These are phyloP conservation scores for Petrolisthes cinctipes DNA, from an alignment of 2,888 invertebrate species.

Conservation along the genomic window DNA sequence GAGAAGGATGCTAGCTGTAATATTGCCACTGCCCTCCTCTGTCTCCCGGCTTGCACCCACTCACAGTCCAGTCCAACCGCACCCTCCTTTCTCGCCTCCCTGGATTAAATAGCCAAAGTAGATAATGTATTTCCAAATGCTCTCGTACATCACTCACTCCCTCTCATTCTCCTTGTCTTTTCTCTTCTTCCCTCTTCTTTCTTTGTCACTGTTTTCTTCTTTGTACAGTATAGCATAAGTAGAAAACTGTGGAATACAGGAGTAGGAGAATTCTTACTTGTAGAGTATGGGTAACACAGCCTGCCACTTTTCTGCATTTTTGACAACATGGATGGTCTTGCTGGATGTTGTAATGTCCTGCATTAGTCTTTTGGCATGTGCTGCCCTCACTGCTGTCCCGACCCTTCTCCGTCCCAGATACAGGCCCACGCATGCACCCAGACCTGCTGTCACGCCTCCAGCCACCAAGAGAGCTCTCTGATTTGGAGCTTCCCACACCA, in stretches of 20 bases:
- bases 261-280: neutral
- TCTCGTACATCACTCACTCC: neutral
- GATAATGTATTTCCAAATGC: neutral
- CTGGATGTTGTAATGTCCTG: neutral
- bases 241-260: too few species aligned
- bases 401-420: neutral
- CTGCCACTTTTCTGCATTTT: neutral
- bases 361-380: neutral
- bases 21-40: slow-evolving; percentile 75
- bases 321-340: neutral
- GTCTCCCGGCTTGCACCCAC: slow-evolving; percentile 51
- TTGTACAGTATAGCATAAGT: too few species aligned
- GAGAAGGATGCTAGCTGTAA: slow-evolving; percentile 80
- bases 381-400: neutral
- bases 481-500: too few species aligned
- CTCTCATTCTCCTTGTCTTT: neutral
- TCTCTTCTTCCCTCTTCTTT: neutral
- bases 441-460: neutral
- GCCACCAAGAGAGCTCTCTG: neutral
- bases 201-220: too few species aligned
- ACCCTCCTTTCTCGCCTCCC: slow-evolving; percentile 42
- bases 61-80: slow-evolving; percentile 61
- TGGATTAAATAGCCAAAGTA: neutral
- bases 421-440: neutral
- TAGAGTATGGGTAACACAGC: neutral